Evolutionary conservation across 2,888 invertebrate genomes (phyloP).

Genomic region (Cephus rjabovi): DNA sequence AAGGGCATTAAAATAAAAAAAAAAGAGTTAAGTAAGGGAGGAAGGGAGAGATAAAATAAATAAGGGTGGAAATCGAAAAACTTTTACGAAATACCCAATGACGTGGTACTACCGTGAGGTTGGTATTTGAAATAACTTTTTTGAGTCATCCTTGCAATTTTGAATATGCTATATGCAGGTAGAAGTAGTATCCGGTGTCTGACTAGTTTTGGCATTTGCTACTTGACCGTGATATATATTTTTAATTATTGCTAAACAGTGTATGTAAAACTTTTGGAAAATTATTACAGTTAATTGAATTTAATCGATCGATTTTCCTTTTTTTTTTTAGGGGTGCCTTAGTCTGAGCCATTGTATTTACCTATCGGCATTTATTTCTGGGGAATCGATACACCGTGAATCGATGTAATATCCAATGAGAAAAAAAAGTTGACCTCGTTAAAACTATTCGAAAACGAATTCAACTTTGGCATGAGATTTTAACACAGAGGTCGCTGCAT

Average conservation of each 20-base stretch:
- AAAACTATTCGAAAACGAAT: not conserved
- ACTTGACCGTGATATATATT: not conserved
- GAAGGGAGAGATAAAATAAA: not conserved
- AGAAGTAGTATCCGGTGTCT: not conserved
- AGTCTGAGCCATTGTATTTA: not conserved
- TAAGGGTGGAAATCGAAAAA: not conserved
- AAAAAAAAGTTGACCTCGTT: not conserved
- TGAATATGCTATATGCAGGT: not conserved
- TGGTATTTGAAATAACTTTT: not conserved
- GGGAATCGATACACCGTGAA: not conserved
- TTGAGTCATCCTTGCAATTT: not conserved
- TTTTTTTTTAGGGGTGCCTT: not conserved
- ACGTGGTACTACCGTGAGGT: not conserved
- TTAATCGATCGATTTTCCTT: not conserved
- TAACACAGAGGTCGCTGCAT: not conserved
- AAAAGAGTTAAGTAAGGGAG: not conserved
- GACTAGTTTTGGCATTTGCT: not conserved
- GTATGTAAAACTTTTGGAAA: too few relatives aligned
- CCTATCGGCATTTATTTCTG: not conserved
- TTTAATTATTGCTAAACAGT: too few relatives aligned
- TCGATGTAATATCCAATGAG: not conserved
- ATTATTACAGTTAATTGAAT: not conserved
- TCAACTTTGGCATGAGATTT: not conserved
- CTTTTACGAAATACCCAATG: not conserved
- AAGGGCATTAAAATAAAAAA: not conserved